Percentiles rank a stretch among this genome's conserved stretches.
These are phyloP conservation scores for Lacerta agilis DNA, from an alignment of 2,797 vertebrate genomes.

Conservation along the genomic window DNA sequence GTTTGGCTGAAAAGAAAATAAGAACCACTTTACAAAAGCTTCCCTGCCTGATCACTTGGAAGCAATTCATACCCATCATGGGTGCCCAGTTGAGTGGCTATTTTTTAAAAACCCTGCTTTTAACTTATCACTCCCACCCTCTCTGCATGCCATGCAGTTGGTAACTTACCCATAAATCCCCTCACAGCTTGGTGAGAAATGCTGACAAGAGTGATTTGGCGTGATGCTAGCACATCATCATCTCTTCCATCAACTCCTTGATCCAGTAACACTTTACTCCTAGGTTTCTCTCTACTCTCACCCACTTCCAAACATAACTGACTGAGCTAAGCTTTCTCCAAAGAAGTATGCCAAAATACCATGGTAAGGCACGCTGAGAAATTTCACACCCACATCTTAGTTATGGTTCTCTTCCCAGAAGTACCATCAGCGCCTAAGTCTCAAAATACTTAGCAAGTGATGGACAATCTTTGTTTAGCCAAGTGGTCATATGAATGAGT, in stretches of 20 bases:
- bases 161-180: not conserved
- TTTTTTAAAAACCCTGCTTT: not conserved
- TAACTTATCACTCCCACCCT: not conserved
- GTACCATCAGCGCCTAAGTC: not conserved
- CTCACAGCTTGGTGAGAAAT: not conserved
- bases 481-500: not conserved
- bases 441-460: not conserved
- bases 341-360: not conserved
- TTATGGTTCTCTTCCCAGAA: not conserved
- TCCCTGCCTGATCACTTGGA: not conserved
- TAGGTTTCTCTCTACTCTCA: not conserved
- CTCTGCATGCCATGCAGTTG: not conserved
- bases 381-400: not conserved
- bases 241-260: not conserved
- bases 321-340: not conserved
- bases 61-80: not conserved
- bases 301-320: not conserved
- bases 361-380: not conserved
- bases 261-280: not conserved
- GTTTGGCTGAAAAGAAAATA: not conserved
- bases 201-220: not conserved
- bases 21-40: not conserved
- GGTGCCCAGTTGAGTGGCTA: not conserved
- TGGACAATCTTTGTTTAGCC: not conserved
- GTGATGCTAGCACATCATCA: not conserved